phyloP scores from a whole-genome alignment of 2,113 vertebrate species.

The Daphoenositta chrysoptera region DNA sequence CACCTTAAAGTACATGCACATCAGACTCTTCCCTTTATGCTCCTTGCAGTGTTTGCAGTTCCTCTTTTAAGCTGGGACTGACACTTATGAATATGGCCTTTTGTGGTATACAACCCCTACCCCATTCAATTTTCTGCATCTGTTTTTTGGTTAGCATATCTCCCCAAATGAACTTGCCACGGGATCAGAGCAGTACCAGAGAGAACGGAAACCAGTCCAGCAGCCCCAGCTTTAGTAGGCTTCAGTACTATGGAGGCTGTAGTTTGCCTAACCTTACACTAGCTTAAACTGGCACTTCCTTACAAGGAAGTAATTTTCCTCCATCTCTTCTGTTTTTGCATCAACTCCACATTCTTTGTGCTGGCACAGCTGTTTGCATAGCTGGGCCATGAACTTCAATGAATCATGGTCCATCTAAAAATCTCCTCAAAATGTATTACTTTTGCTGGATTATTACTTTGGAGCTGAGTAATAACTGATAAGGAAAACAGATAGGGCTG shows the following conservation, averaged over 20 bases:
- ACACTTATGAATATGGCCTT: fast-evolving
- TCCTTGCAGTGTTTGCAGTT: neutral
- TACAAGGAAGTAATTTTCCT: neutral
- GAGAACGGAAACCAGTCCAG: neutral
- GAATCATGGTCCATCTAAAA: neutral
- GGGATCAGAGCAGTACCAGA: neutral
- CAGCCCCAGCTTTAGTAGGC: neutral
- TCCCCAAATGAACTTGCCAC: neutral
- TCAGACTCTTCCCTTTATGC: neutral
- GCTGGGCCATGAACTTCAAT: neutral
- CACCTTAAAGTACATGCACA: neutral
- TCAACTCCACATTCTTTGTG: neutral
- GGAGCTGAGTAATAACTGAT: neutral
- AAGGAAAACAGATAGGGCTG: neutral
- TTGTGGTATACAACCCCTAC: neutral
- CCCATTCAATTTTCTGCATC: neutral
- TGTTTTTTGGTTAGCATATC: neutral
- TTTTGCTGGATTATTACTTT: neutral
- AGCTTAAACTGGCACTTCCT: neutral
- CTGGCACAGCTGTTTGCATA: neutral
- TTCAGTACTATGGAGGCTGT: neutral
- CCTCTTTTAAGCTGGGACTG: neutral
- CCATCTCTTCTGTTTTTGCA: neutral
- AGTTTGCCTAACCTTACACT: neutral
- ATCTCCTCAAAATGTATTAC: neutral